Evolutionary conservation across 2,888 invertebrate species (phyloP), one percentile per base, ranked within the genome.

Genomic region (Hoplodrina blanda): DNA sequence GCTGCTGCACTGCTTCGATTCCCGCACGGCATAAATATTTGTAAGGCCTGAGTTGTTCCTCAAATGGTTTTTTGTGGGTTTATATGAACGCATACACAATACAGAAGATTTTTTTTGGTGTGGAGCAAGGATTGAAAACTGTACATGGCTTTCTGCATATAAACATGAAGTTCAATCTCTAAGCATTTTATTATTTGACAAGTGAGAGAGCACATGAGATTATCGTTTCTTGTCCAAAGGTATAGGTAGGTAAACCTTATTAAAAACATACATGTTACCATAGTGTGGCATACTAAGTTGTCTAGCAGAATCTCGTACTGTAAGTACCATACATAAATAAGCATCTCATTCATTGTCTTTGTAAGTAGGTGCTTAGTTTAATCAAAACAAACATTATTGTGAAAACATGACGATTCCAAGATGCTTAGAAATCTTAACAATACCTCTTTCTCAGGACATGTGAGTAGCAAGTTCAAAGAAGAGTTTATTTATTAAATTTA

Each of bases 381-480:
- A 50, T 13, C 41, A 13, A 61, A 70, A 81, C 64, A 69, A 76
- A 70, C 49, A 68, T 55, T 41, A 46, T 60, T 55, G 61, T 56
- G 64, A 60, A 77, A 68, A 69, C 73, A 81, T 19, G 10, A 52
- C 33, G 52, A 64, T 76, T 69, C 56, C 66, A 37, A 80, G 66
- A 72, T 68, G 25, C 60, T 54, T 69, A 69, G 63, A 84, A 69
- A 78, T 64, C 41, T 59, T 59, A 84, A 84, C 79, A 78, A 84
- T 81, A 63, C 53, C 46, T 61, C n/a, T 64, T 71, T 61, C 49
- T 59, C 44, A 57, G 61, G 56, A 49, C 41, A 33, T 25, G 1
- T 30, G 56, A 57, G 41, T 49, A 41, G 17, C 30, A 46, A 57
- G 46, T 72, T 77, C 69, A 76, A 78, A 71, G 52, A 50, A 44